These are phyloP conservation scores for Mastigias papua DNA, from an alignment of 30 jellyfish, hydroid and myxozoan genomes.

Conservation along the genomic window DNA sequence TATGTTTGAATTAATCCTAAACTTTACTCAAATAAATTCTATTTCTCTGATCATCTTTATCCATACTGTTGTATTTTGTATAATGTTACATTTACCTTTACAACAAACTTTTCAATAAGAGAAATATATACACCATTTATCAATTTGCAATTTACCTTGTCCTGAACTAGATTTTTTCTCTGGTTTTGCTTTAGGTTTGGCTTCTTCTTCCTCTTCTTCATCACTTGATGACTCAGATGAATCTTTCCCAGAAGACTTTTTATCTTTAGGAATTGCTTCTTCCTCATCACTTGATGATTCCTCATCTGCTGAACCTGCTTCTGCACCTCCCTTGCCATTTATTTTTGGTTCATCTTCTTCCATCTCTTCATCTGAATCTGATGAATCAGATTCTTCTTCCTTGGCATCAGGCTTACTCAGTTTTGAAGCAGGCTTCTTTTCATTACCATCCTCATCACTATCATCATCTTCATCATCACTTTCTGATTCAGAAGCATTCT, in stretches of 20 bases:
- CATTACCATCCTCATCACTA: background rate
- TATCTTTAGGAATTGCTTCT: conserved; percentile 66
- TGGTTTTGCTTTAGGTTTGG: background rate
- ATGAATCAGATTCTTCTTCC: conserved; percentile 27
- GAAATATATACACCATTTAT: background rate
- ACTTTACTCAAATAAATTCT: no score
- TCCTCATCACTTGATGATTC: conserved; percentile 43
- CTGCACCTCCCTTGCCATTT: conserved; percentile 34
- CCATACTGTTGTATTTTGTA: no score
- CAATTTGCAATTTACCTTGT: background rate
- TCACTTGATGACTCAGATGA: conserved; percentile 39
- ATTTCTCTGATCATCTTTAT: no score
- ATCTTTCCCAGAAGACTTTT: conserved; percentile 19
- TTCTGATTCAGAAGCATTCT: conserved; percentile 44
- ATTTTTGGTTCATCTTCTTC: conserved; percentile 32
- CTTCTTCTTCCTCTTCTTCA: conserved; percentile 65
- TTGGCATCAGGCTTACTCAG: conserved; percentile 10
- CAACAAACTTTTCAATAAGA: background rate
- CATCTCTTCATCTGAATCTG: conserved; percentile 52
- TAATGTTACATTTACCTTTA: no score
- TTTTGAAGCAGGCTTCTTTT: conserved; percentile 17
- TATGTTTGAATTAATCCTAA: no score
- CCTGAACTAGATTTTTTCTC: background rate
- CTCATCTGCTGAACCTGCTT: conserved; percentile 3
- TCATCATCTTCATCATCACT: conserved; percentile 48